Evolutionary conservation across 2,113 vertebrate species (phyloP).

Genomic region (Collichthys lucidus): DNA sequence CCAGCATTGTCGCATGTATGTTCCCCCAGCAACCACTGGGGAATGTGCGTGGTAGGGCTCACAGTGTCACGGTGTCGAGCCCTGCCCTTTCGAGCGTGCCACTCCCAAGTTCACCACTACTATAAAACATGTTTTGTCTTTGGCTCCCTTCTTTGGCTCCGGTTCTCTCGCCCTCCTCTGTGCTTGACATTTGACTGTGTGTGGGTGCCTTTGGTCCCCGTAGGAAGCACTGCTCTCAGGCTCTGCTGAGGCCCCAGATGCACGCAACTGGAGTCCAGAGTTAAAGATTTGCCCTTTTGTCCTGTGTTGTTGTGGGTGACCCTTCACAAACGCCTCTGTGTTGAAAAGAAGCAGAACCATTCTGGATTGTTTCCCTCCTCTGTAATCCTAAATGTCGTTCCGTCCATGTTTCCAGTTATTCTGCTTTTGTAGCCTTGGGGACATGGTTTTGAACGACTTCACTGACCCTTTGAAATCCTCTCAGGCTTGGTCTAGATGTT

Average conservation of each 20-base stretch:
- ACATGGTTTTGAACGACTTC: constrained; percentile 26
- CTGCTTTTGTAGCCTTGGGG: background rate
- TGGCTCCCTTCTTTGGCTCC: constrained; percentile 19
- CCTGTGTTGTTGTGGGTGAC: constrained; percentile 30
- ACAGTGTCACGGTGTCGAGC: constrained; percentile 18
- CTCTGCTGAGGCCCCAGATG: constrained; percentile 59
- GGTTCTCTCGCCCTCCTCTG: constrained; percentile 43
- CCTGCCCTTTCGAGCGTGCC: constrained; percentile 52
- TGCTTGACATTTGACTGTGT: constrained; percentile 71
- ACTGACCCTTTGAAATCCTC: constrained; percentile 15
- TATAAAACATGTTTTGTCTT: constrained; percentile 69
- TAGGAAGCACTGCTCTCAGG: constrained; percentile 42
- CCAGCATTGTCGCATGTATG: background rate
- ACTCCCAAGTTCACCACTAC: constrained; percentile 40
- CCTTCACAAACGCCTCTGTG: background rate
- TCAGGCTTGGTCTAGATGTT: background rate
- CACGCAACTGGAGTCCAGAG: constrained; percentile 64
- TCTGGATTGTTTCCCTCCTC: constrained; percentile 21
- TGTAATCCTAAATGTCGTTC: constrained; percentile 51
- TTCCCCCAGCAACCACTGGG: constrained; percentile 4
- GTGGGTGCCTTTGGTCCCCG: constrained; percentile 65
- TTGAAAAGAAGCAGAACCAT: constrained; percentile 48
- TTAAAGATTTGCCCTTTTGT: constrained; percentile 65
- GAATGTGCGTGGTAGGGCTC: constrained; percentile 70
- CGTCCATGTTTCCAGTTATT: constrained; percentile 10